These are phyloP conservation scores for Etheostoma perlongum DNA, from an alignment of 2,797 vertebrate species.

Conservation along the genomic window DNA sequence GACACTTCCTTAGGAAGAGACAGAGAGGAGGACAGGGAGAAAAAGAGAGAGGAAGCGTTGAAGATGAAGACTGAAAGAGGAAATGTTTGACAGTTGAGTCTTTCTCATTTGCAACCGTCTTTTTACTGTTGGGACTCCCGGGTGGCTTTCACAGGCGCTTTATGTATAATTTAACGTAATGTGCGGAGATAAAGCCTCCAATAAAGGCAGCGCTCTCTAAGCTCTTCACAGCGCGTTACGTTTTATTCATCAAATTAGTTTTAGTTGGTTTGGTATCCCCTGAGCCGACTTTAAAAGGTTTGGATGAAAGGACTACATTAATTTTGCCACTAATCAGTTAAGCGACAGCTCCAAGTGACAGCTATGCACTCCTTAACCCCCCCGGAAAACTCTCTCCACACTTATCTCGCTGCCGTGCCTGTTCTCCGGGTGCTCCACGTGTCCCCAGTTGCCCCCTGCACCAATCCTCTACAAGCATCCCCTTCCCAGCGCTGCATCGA, in stretches of 20 bases:
- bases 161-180: slow-evolving; percentile 87
- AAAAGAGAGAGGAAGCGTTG: slow-evolving; percentile 25
- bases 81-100: slow-evolving; percentile 61
- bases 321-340: slow-evolving; percentile 85
- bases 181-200: slow-evolving; percentile 80
- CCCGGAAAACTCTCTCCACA: slow-evolving; percentile 56
- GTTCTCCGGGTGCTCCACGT: slow-evolving; percentile 18
- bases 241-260: slow-evolving; percentile 88
- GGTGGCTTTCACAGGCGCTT: slow-evolving; percentile 77
- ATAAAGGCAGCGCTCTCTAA: slow-evolving; percentile 77
- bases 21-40: slow-evolving; percentile 28
- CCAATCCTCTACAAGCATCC: neutral
- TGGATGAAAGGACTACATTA: slow-evolving; percentile 83
- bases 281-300: slow-evolving; percentile 85
- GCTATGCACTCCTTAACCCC: slow-evolving; percentile 58
- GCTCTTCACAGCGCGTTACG: slow-evolving; percentile 82
- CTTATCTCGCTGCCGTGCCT: slow-evolving; percentile 30
- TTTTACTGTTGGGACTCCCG: slow-evolving; percentile 74
- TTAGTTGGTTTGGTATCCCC: slow-evolving; percentile 82
- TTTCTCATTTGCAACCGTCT: slow-evolving; percentile 69
- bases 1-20: slow-evolving; percentile 65
- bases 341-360: slow-evolving; percentile 79
- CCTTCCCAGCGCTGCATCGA: neutral
- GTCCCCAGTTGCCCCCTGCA: slow-evolving; percentile 45
- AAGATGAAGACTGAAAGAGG: slow-evolving; percentile 58